These are phyloP conservation scores for Siniperca obscura DNA, from an alignment of 2,797 vertebrate species.

Conservation along the genomic window DNA sequence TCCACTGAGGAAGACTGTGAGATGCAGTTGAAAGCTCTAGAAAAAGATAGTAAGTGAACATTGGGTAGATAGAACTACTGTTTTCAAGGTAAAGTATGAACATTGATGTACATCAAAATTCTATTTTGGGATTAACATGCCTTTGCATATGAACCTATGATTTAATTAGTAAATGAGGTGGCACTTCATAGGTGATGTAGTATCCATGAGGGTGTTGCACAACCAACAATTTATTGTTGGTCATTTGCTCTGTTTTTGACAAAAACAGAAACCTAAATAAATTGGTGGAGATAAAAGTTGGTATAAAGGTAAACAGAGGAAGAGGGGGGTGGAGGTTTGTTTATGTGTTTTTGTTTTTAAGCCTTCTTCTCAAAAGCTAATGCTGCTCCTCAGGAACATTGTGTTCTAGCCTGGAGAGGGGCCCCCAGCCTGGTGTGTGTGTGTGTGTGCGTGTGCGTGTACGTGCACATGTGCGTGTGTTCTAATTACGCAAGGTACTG, in stretches of 20 bases:
- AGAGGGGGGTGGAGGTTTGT: constrained; percentile 34
- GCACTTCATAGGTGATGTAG: not conserved
- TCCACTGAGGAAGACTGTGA: no score
- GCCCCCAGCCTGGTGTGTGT: constrained; percentile 21
- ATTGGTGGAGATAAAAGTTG: not conserved
- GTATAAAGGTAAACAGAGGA: constrained; percentile 22
- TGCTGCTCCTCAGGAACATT: constrained; percentile 63
- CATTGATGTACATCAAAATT: not conserved
- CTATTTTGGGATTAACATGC: not conserved
- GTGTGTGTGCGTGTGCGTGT: constrained; percentile 7
- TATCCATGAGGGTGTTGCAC: not conserved
- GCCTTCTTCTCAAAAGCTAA: constrained; percentile 53
- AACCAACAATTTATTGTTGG: not conserved
- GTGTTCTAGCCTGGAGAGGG: constrained; percentile 61
- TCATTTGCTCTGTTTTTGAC: not conserved
- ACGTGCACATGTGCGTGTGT: not conserved
- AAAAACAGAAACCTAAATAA: constrained; percentile 2
- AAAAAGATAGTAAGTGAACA: not conserved
- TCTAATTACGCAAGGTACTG: constrained; percentile 33
- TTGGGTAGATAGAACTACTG: not conserved
- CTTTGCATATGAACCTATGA: not conserved
- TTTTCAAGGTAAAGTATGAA: not conserved
- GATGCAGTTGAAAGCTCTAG: not conserved
- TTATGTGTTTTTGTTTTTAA: constrained; percentile 46
- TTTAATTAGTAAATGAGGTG: not conserved